Evolutionary conservation across 2,888 invertebrate genomes (phyloP), one percentile per base, ranked within the genome.

Genomic region (Dolichopus griseipennis): DNA sequence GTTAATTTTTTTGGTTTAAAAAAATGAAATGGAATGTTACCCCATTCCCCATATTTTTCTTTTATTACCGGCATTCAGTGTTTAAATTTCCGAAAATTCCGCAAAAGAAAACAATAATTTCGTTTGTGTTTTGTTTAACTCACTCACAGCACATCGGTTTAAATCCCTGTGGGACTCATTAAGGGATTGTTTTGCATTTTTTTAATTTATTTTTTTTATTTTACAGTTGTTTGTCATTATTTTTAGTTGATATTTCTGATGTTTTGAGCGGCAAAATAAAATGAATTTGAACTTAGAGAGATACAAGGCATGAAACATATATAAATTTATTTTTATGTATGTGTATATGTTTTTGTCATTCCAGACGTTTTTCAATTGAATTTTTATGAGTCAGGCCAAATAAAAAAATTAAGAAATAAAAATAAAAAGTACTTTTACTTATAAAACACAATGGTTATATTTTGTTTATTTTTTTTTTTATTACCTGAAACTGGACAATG

Each of bases 401-500:
- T 18, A 52, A 18, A 52, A n/a, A 6, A 6, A 18, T 18, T n/a
- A 18, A 15, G 18, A 52, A 52, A 52, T n/a, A 52, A 52, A 43
- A 52, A 18, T 52, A 52, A 52, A 52, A 52, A 41, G 2, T 12
- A 52, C 15, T 18, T 9, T 52, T 6, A 18, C 6, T n/a, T 52
- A 12, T 52, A n/a, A 52, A 52, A 52, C 15, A 52, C 2, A 52
- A 52, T 52, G n/a, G n/a, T n/a, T n/a, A n/a, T n/a, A n/a, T 52
- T 52, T 52, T 37, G 8, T 37, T 37, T 37, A 12, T 37, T 37
- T 37, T 37, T 37, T 37, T 37, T 4, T 37, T 52, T 52, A 52
- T 52, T 18, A 52, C 66, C 66, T 61, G 20, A 61, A 61, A 61
- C 65, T 52, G 52, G 18, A 52, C 52, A 52, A 10, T 52, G 18